phyloP scores from a whole-genome alignment of 2,797 vertebrate species.

The Poeciliopsis gracilis region DNA sequence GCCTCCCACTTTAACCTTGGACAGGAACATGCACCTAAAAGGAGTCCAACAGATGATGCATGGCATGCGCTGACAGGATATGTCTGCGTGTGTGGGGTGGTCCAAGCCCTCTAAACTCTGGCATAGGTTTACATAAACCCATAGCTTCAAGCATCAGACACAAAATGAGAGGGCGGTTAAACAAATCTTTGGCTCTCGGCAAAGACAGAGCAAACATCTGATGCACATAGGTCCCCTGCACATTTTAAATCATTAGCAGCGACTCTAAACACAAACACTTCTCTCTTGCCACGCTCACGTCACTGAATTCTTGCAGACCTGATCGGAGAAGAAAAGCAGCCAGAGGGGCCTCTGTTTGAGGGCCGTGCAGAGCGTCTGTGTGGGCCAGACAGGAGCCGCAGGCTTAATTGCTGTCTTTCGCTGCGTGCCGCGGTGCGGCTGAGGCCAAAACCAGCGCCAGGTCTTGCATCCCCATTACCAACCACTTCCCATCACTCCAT shows the following conservation, averaged over 20 bases:
- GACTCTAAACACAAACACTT: slow-evolving; percentile 23
- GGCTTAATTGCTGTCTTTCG: slow-evolving; percentile 63
- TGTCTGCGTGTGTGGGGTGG: slow-evolving; percentile 45
- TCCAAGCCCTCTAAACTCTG: slow-evolving; percentile 38
- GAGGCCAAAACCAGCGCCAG: slow-evolving; percentile 47
- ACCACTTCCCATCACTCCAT: slow-evolving; percentile 56
- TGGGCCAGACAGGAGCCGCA: slow-evolving; percentile 55
- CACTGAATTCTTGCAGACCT: slow-evolving; percentile 28
- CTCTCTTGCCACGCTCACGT: background rate
- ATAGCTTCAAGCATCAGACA: slow-evolving; percentile 48
- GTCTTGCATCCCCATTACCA: slow-evolving; percentile 19
- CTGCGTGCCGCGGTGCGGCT: slow-evolving; percentile 51
- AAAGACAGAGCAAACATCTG: slow-evolving; percentile 11
- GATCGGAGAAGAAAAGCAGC: slow-evolving; percentile 19
- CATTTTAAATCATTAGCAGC: slow-evolving; percentile 48
- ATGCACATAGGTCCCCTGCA: background rate
- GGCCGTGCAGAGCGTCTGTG: slow-evolving; percentile 2
- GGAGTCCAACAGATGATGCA: slow-evolving; percentile 11
- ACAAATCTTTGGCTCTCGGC: slow-evolving; percentile 43
- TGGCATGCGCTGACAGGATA: slow-evolving; percentile 26
- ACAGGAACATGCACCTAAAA: slow-evolving; percentile 10
- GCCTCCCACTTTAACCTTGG: background rate
- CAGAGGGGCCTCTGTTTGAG: slow-evolving; percentile 14
- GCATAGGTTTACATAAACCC: slow-evolving; percentile 53
- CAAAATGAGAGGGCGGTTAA: slow-evolving; percentile 57